phyloP scores from a whole-genome alignment of 2,797 vertebrate species.

The Sebastes aleutianus region DNA sequence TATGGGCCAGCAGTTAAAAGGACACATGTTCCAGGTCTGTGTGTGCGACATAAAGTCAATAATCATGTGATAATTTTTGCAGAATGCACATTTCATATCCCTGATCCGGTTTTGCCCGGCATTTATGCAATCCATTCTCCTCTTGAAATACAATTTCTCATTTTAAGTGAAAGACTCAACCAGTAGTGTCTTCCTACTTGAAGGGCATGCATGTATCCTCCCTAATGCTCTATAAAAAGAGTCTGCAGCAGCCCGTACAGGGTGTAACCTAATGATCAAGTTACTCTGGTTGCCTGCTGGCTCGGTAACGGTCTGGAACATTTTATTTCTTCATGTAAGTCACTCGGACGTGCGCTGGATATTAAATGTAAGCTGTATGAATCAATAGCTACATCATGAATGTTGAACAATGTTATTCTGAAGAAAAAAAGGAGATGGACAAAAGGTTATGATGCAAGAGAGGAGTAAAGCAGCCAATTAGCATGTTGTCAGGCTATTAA shows the following conservation, averaged over 20 bases:
- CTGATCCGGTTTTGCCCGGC: neutral
- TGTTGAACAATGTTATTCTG: constrained; percentile 3
- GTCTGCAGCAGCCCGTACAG: constrained; percentile 24
- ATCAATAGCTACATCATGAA: constrained; percentile 24
- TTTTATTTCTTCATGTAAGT: constrained; percentile 59
- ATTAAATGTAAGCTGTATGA: constrained; percentile 35
- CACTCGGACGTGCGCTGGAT: constrained; percentile 36
- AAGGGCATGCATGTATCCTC: constrained; percentile 37
- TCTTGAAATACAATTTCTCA: constrained; percentile 24
- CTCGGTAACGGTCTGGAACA: constrained; percentile 51
- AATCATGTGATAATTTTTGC: constrained; percentile 19
- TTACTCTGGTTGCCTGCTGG: constrained; percentile 38
- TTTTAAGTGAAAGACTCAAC: constrained; percentile 16
- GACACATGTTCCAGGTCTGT: neutral
- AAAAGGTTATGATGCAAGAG: constrained; percentile 39
- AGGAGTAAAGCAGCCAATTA: neutral
- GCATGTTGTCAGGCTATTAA: too few relatives aligned
- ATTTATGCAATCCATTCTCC: constrained; percentile 1
- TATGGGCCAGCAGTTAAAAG: neutral
- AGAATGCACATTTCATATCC: neutral
- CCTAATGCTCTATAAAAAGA: constrained; percentile 54
- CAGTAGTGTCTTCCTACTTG: constrained; percentile 24
- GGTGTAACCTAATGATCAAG: constrained; percentile 60
- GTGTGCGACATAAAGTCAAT: neutral
- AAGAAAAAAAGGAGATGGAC: neutral